Conservation (phyloP, 2,797 vertebrate genomes). For the Furcifer pardalis region DNA sequence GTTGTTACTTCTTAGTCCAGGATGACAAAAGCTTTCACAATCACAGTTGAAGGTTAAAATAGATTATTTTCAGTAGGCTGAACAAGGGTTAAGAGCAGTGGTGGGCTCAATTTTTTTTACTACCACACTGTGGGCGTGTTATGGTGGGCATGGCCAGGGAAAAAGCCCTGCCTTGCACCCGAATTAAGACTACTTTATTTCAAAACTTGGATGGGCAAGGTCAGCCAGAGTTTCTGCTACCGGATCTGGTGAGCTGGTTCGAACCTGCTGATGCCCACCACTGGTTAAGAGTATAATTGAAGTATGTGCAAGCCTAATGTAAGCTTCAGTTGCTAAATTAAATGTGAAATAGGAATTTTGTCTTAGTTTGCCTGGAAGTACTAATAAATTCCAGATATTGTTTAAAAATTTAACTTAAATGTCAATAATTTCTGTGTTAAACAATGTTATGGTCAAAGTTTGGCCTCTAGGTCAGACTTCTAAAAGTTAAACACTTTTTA, state of each 20-base stretch:
- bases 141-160: too few species aligned
- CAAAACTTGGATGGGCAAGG: too few species aligned
- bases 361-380: constrained; percentile 8
- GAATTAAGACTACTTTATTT: too few species aligned
- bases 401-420: background rate
- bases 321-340: background rate
- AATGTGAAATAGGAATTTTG: background rate
- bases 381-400: background rate
- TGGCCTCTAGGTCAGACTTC: background rate
- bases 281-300: constrained; percentile 19
- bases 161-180: too few species aligned
- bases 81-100: too few species aligned
- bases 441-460: background rate
- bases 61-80: background rate
- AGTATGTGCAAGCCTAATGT: constrained; percentile 1
- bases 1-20: constrained; percentile 5
- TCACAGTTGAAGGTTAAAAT: background rate
- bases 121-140: too few species aligned
- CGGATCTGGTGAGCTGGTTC: too few species aligned
- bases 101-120: too few species aligned
- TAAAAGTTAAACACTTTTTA: background rate
- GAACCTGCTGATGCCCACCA: too few species aligned
- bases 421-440: background rate
- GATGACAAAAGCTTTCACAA: background rate
- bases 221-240: too few species aligned